These are phyloP conservation scores for Grantiella picta DNA, from an alignment of 2,113 vertebrate species.

Conservation along the genomic window DNA sequence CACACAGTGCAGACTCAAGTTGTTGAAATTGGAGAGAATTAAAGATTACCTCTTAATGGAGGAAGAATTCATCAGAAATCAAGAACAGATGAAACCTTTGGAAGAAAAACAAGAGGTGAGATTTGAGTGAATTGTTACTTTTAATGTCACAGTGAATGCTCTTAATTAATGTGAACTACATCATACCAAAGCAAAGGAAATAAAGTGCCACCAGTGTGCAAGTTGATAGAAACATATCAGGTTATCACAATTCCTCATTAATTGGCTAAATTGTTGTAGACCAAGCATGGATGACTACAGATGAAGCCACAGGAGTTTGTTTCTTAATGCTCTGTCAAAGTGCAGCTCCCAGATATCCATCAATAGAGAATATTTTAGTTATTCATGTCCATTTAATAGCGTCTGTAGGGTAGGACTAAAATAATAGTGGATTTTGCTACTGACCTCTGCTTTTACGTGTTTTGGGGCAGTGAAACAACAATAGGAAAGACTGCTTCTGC, in stretches of 20 bases:
- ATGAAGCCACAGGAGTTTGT: background rate
- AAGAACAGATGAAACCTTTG: constrained; percentile 98
- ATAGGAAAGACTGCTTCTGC: background rate
- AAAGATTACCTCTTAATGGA: constrained; percentile 99
- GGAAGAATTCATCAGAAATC: constrained; percentile 98
- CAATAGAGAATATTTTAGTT: background rate
- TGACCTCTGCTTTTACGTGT: background rate
- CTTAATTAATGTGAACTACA: background rate
- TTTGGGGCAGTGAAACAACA: background rate
- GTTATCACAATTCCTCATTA: background rate
- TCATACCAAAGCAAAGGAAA: background rate
- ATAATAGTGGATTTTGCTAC: background rate
- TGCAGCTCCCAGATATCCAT: background rate
- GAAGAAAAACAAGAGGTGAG: constrained; percentile 98
- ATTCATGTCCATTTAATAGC: rapidly evolving
- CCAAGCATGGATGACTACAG: background rate
- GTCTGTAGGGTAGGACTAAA: rapidly evolving
- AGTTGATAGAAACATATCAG: background rate
- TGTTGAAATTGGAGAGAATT: constrained; percentile 94
- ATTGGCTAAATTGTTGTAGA: background rate
- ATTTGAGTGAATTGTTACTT: background rate
- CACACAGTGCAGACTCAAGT: constrained; percentile 94
- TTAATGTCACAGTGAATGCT: background rate
- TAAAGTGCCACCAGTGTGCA: background rate
- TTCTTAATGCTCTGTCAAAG: background rate